A percentile compares a stretch with the other conserved stretches of the same genome.
phyloP scores from a whole-genome alignment of 2,797 vertebrate species.

The Crax fasciolata region DNA sequence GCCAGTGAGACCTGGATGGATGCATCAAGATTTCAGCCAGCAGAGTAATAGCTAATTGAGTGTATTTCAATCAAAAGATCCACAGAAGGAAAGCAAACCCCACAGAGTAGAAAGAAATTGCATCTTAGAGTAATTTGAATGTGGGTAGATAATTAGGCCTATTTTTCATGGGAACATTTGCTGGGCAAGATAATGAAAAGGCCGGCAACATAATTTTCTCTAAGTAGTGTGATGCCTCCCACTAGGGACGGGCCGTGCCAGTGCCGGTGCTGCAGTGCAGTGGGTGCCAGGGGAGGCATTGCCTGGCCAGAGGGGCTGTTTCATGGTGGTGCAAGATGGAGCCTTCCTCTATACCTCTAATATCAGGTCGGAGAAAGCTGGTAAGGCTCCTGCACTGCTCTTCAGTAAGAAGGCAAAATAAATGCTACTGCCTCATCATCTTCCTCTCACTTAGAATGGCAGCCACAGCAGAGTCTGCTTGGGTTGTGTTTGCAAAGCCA shows the following conservation, averaged over 20 bases:
- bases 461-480: not conserved
- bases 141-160: conserved; percentile 73
- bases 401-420: not conserved
- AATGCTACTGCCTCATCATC: not conserved
- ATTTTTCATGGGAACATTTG: conserved; percentile 75
- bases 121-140: conserved; percentile 58
- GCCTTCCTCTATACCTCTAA: not conserved
- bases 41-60: conserved; percentile 68
- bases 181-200: conserved; percentile 76
- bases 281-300: not conserved
- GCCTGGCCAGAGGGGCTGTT: not conserved
- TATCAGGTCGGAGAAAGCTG: not conserved
- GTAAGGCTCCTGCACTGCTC: not conserved
- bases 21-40: conserved; percentile 46
- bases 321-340: not conserved
- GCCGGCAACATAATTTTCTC: conserved; percentile 62
- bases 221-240: conserved; percentile 52
- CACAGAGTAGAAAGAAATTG: conserved; percentile 66
- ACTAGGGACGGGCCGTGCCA: not conserved
- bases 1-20: not conserved
- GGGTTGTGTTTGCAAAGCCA: not conserved
- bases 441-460: fast-evolving
- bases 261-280: conserved; percentile 19
- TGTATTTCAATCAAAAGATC: conserved; percentile 62
- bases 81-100: conserved; percentile 54